phyloP scores from a whole-genome alignment of 1,140 invertebrate genomes.

The Anastrepha obliqua region DNA sequence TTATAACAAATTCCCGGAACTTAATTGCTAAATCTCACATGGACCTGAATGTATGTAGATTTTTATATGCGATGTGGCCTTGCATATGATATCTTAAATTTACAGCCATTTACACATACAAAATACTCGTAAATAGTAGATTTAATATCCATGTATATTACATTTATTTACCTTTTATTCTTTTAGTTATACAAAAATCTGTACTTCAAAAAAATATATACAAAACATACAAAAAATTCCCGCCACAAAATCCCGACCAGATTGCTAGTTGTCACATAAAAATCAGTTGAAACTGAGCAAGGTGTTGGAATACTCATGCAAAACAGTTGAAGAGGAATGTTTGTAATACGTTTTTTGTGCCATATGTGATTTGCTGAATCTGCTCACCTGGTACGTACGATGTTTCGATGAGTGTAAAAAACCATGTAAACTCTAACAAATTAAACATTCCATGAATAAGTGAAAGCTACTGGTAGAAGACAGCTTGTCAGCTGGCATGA shows the following conservation, averaged over 20 bases:
- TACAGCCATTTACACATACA: too few species aligned
- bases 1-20: too few species aligned
- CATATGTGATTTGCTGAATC: neutral
- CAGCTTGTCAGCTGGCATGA: too few species aligned
- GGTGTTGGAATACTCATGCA: neutral
- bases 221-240: neutral
- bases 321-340: neutral
- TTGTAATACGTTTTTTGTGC: neutral
- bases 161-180: too few species aligned
- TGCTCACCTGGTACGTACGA: neutral
- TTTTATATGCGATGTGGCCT: too few species aligned
- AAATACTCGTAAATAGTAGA: too few species aligned
- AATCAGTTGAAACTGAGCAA: neutral
- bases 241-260: neutral
- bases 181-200: too few species aligned
- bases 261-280: neutral
- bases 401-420: neutral
- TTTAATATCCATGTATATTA: too few species aligned
- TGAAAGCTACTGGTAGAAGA: neutral
- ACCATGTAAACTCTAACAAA: neutral
- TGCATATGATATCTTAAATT: too few species aligned
- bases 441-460: constrained; percentile 30
- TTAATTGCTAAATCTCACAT: too few species aligned
- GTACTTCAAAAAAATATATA: neutral
- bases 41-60: too few species aligned